Evolutionary conservation across 2,113 vertebrate species (phyloP).

Genomic region (Strix aluco): DNA sequence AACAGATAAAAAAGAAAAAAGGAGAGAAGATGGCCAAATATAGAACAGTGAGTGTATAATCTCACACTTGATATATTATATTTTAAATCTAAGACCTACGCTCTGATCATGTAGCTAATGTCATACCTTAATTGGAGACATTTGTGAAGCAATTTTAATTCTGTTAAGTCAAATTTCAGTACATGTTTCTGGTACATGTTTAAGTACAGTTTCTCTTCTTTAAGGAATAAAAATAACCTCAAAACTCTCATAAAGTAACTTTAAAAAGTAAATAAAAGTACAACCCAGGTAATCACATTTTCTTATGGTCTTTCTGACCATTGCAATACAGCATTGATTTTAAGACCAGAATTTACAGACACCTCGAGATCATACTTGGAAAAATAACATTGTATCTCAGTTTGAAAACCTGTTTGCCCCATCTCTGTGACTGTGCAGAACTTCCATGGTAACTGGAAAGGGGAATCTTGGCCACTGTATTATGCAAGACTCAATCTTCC

Average conservation of each 20-base stretch:
- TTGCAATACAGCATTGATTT: background rate
- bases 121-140: background rate
- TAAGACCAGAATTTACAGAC: background rate
- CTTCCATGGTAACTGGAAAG: background rate
- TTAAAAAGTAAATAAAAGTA: background rate
- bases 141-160: background rate
- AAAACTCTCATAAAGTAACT: background rate
- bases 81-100: background rate
- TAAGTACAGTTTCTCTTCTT: background rate
- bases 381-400: background rate
- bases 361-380: background rate
- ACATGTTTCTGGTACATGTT: background rate
- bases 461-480: background rate
- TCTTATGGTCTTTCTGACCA: background rate
- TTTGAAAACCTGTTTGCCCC: background rate
- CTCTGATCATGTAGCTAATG: background rate
- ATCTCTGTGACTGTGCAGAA: background rate
- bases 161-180: background rate
- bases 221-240: background rate
- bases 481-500: background rate
- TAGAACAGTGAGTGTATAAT: background rate
- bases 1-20: background rate
- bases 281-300: background rate
- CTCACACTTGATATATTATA: background rate
- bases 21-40: background rate